Evolutionary conservation across 1,140 invertebrate genomes (phyloP).

Genomic region (Hesperophylax magnus): DNA sequence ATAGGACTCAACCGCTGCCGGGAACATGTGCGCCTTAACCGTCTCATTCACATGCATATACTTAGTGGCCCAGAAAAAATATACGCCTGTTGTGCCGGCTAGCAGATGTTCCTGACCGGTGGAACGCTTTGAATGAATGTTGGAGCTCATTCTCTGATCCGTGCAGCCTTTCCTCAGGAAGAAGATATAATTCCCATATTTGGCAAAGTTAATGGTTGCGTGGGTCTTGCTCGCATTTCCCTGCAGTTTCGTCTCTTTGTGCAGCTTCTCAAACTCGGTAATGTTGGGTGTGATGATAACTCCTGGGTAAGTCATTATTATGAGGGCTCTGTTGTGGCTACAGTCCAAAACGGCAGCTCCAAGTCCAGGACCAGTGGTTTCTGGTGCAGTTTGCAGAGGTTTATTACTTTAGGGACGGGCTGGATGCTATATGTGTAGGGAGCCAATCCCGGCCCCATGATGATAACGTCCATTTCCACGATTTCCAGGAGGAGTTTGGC

Average conservation of each 20-base stretch:
- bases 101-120: constrained; percentile 31
- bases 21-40: constrained; percentile 18
- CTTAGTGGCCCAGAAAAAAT: constrained; percentile 42
- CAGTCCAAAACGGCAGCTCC: constrained; percentile 29
- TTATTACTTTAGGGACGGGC: constrained; percentile 20
- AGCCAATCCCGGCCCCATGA: constrained; percentile 41
- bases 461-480: constrained; percentile 23
- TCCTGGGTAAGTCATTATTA: constrained; percentile 25
- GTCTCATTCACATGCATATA: constrained; percentile 1
- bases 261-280: neutral
- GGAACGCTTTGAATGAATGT: neutral
- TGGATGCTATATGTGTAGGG: neutral
- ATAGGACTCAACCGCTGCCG: constrained; percentile 36
- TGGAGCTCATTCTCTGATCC: neutral
- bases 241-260: neutral
- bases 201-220: neutral
- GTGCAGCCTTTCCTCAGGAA: constrained; percentile 3
- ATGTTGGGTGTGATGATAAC: constrained; percentile 23
- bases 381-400: constrained; percentile 39
- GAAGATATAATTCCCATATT: neutral
- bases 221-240: neutral
- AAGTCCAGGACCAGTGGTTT: constrained; percentile 46
- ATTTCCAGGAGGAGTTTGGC: constrained; percentile 2
- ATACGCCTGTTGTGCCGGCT: constrained; percentile 18
- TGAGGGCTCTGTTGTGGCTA: neutral